These are phyloP conservation scores for Siderastrea radians DNA, from an alignment of 92 coral and sea anemone species.

Conservation along the genomic window DNA sequence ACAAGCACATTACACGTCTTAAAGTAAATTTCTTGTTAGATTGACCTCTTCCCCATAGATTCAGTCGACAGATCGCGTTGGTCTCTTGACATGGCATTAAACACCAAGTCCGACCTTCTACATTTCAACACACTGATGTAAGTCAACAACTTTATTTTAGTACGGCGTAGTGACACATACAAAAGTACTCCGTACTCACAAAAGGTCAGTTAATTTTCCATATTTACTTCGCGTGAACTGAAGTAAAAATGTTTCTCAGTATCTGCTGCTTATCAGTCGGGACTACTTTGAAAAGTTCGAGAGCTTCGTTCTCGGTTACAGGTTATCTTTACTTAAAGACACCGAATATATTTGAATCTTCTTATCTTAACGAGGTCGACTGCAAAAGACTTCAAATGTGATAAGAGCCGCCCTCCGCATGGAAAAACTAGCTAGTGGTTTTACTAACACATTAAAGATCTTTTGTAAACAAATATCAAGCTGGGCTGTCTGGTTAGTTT, in stretches of 20 bases:
- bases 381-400: background rate
- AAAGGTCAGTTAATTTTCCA: background rate
- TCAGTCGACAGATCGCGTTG: background rate
- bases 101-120: background rate
- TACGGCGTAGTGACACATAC: background rate
- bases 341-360: slow-evolving; percentile 11
- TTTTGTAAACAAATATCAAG: background rate
- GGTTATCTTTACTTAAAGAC: slow-evolving; percentile 9
- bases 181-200: too few relatives aligned
- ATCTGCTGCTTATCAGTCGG: slow-evolving; percentile 37
- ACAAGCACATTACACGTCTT: too few relatives aligned
- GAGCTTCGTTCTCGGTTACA: background rate
- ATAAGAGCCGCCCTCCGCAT: background rate
- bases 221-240: background rate
- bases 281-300: background rate
- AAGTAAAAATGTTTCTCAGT: background rate
- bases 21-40: background rate
- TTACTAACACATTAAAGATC: background rate
- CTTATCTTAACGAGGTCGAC: slow-evolving; percentile 5
- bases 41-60: background rate
- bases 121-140: background rate
- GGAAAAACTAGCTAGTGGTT: background rate
- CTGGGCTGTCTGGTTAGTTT: background rate
- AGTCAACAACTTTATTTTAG: background rate
- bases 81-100: background rate